phyloP scores from a whole-genome alignment of 2,113 vertebrate genomes.

The Dicerorhinus sumatrensis region DNA sequence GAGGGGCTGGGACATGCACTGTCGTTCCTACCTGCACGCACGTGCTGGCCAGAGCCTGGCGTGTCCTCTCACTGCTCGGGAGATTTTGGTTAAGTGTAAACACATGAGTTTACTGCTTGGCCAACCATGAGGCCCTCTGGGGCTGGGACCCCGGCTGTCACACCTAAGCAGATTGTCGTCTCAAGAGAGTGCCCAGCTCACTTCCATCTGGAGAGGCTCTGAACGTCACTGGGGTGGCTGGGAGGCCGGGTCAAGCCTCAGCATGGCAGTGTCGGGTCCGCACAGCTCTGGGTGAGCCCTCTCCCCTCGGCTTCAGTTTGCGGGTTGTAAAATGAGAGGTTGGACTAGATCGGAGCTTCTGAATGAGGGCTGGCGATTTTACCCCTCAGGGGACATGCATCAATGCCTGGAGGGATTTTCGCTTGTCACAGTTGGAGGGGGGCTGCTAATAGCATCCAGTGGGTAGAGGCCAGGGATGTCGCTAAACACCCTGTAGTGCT shows the following conservation, averaged over 20 bases:
- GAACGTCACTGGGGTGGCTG: fast-evolving
- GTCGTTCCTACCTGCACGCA: fast-evolving
- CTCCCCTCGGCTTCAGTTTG: background rate
- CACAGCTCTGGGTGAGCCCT: background rate
- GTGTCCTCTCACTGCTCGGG: no score
- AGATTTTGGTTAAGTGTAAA: fast-evolving
- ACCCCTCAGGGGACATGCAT: background rate
- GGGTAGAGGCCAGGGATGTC: background rate
- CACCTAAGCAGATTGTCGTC: fast-evolving
- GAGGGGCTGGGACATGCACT: background rate
- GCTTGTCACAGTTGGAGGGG: background rate
- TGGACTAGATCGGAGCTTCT: no score
- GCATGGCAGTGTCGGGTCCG: background rate
- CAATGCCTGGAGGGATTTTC: background rate
- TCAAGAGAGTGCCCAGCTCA: fast-evolving
- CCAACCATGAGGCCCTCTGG: fast-evolving
- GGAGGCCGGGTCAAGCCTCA: background rate
- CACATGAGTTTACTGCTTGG: fast-evolving
- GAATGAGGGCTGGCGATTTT: background rate
- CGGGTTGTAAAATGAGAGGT: background rate
- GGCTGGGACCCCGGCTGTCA: no score
- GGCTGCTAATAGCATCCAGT: background rate
- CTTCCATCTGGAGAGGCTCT: background rate
- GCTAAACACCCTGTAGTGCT: fast-evolving
- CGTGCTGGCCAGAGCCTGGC: background rate